Base-by-base conservation (phyloP, 2,888 invertebrate species). In the Peribatodes rhomboidaria region DNA sequence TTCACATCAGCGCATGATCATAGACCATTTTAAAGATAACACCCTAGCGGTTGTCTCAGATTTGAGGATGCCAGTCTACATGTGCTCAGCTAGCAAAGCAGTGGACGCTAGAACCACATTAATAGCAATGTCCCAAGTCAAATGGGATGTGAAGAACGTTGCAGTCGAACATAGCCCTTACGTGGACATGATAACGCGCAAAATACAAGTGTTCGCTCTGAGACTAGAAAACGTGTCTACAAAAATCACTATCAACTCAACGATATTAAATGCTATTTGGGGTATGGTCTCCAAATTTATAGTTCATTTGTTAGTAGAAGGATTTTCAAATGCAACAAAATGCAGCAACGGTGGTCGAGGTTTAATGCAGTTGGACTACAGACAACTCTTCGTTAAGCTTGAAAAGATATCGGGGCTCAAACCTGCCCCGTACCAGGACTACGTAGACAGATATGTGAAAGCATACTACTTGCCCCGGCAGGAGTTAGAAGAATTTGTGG, bases 281-380 rank as follows among this genome's bases (percentile, higher is more conserved):
- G 96, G 97, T 78, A 97, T 97, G 85, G 95, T 98, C 52, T 96
- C 98, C 0, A 96, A 97, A 81, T 96, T 98, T 62, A 95, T 98
- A 8, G 97, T 98, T 6, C 97, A 97, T 82, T 95, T 98, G 33
- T 93, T 99, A 69, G 98, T 99, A 0, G 99, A 99, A 93, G 99
- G 98, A 33, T 98, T 97, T 90, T 96, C 98, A 0, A 96, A 96
- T 78, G 97, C 98, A 0, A 98, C 97, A 68, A 98, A 98, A 84
- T 99, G 99, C 88, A 97, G 98, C 0, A 98, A 98, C 75, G 99
- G 98, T 22, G 99, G 99, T 0, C 93, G 99, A 41, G 99, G 98
- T 0, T 89, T 99, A 10, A 99, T 99, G 99, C 99, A 99, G 83
- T 92, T 99, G 20, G 99, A 99, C 93, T 99, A 98, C 81, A 97